Percentiles rank a stretch among this genome's conserved stretches.
phyloP scores from a whole-genome alignment of 2,797 vertebrate species.

The Falco biarmicus region DNA sequence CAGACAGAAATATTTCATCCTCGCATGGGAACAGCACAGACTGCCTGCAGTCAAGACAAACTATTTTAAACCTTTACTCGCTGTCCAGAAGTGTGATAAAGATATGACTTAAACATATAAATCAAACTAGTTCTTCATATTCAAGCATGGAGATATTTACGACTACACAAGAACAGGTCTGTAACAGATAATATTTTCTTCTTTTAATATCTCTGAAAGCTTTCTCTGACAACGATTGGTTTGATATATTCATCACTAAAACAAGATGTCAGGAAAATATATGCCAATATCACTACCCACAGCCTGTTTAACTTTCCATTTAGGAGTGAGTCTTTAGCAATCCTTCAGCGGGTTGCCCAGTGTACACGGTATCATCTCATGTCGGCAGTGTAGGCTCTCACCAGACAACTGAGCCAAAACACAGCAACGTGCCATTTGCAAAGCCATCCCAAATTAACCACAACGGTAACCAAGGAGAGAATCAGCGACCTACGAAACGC shows the following conservation, averaged over 20 bases:
- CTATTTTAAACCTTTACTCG: background rate
- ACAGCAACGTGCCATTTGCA: background rate
- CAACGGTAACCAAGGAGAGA: background rate
- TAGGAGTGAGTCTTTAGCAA: background rate
- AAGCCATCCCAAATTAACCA: background rate
- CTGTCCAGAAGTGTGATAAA: background rate
- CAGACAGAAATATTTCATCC: background rate
- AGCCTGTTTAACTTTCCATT: background rate
- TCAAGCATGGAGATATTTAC: background rate
- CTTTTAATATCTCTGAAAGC: background rate
- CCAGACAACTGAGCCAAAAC: background rate
- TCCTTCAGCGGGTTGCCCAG: background rate
- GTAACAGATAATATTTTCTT: background rate
- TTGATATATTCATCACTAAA: background rate
- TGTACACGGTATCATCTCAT: accelerated
- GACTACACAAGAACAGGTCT: background rate
- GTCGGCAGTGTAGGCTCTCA: background rate
- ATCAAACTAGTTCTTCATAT: background rate
- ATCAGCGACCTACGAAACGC: background rate
- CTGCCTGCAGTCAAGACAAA: background rate
- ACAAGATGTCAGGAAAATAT: background rate
- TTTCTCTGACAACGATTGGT: background rate
- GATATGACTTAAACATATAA: background rate
- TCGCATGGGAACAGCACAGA: background rate
- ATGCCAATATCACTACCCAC: background rate